phyloP scores from a whole-genome alignment of 2,888 invertebrate genomes.

The Drosophila neotestacea region DNA sequence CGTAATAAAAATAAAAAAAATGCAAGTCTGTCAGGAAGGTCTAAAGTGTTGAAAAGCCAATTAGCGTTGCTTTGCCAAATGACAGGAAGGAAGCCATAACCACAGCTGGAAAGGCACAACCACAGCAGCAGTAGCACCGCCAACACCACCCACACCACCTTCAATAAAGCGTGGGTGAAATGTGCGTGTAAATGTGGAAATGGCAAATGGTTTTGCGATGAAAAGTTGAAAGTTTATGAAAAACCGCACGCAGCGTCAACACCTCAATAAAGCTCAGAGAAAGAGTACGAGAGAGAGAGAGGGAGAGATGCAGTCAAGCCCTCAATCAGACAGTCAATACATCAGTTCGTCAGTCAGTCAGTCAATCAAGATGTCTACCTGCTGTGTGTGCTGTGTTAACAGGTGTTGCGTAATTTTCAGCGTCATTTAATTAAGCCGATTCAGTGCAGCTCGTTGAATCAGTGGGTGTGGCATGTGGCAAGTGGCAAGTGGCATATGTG shows the following conservation, averaged over 20 bases:
- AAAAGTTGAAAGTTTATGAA: conserved; percentile 69
- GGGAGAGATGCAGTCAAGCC: not conserved
- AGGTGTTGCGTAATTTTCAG: conserved; percentile 82
- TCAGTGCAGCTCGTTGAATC: conserved; percentile 50
- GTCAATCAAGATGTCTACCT: conserved; percentile 28
- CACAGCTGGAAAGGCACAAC: conserved; percentile 36
- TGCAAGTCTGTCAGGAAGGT: conserved; percentile 62
- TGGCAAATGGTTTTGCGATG: conserved; percentile 46
- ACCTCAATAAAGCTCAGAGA: conserved; percentile 15
- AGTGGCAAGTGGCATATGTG: not conserved
- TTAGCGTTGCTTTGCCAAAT: conserved; percentile 68
- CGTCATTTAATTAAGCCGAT: conserved; percentile 85
- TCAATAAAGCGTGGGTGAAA: conserved; percentile 21
- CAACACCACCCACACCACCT: not conserved
- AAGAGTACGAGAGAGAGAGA: not conserved
- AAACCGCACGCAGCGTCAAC: conserved; percentile 69
- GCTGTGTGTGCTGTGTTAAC: conserved; percentile 19
- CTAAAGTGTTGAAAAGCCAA: conserved; percentile 78
- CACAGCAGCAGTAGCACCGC: conserved; percentile 6
- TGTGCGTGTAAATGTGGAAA: conserved; percentile 52
- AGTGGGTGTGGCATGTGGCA: conserved; percentile 7
- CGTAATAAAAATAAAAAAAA: conserved; percentile 8
- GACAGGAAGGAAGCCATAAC: conserved; percentile 78
- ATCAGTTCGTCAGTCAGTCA: conserved; percentile 11
- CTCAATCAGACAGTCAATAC: conserved; percentile 13